phyloP scores from a whole-genome alignment of 2,797 vertebrate species.

The Helarctos malayanus region DNA sequence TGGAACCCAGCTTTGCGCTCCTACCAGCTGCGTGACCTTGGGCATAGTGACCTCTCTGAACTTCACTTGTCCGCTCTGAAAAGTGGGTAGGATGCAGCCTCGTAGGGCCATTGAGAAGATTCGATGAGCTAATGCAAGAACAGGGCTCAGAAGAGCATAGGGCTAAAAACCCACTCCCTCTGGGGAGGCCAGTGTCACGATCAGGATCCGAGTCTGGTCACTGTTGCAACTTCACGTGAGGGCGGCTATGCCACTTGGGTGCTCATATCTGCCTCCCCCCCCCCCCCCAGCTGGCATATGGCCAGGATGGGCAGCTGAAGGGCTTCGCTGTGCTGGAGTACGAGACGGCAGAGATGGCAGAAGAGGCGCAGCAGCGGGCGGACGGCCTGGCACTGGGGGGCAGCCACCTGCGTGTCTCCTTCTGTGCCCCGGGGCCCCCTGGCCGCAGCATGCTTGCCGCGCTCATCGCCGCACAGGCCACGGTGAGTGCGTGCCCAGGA shows the following conservation, averaged over 20 bases:
- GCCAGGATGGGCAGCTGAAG: slow-evolving; percentile 95
- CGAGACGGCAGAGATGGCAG: slow-evolving; percentile 92
- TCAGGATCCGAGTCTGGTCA: not conserved
- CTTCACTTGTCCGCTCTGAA: not conserved
- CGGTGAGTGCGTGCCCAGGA: slow-evolving; percentile 87
- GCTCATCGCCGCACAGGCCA: slow-evolving; percentile 96
- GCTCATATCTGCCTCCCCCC: not conserved
- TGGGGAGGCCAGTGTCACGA: accelerated
- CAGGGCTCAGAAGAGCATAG: no score
- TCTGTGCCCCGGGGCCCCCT: slow-evolving; percentile 96
- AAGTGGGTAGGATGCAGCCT: not conserved
- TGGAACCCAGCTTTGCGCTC: not conserved
- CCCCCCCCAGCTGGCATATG: slow-evolving; percentile 93
- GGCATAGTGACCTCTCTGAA: not conserved
- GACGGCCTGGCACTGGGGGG: slow-evolving; percentile 91
- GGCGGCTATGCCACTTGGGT: not conserved
- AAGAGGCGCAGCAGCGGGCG: slow-evolving; percentile 91
- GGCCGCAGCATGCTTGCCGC: slow-evolving; percentile 97
- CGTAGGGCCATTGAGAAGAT: not conserved
- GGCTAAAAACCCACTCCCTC: not conserved
- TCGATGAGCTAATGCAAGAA: not conserved
- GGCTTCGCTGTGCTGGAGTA: slow-evolving; percentile 97
- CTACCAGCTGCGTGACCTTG: not conserved
- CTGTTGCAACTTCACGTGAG: not conserved
- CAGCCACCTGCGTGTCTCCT: slow-evolving; percentile 93